Evolutionary conservation across 2,113 vertebrate genomes (phyloP), one percentile per base, ranked within the genome.

Genomic region (Cranoglanis bouderius): DNA sequence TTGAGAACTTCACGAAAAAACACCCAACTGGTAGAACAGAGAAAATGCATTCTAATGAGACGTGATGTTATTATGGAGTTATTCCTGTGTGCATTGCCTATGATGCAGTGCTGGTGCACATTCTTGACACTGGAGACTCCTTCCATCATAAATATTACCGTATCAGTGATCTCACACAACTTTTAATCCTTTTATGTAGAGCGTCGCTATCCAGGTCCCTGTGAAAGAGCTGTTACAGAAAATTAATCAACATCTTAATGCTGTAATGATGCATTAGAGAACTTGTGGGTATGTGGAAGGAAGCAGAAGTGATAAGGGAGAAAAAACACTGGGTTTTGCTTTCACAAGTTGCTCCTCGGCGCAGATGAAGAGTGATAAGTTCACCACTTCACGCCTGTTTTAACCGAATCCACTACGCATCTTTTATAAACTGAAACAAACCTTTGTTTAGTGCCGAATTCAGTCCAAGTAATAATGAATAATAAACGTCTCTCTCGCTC

Each of bases 271-370:
- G 14, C 57, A 29, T 40, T 84, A 43, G 26, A 84, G 38, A 63
- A 63, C 57, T 84, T 63, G 38, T 29, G 82, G 81, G 38, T 84
- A 29, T 84, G 82, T 84, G 57, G 43, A 84, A 61, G 57, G 59
- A 84, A 84, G 38, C 82, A 9, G 82, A 84, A 84, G 40, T 63
- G 82, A 84, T 63, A 65, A 84, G 18, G n/a, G 32, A 26, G 29
- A 46, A 83, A 26, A 84, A 84, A 63, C 55, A 63, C 35, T 9
- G 35, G 35, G 35, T 84, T 84, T 57, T 84, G 82, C 82, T 84
- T 84, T 84, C 82, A 84, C 82, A 83, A 29, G 35, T 61, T 2
- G 4, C 55, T 83, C 13, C 19, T 40, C 19, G 24, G 38, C n/a
- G 16, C 14, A 63, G 57, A 84, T 46, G 21, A 61, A 61, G 38